Evolutionary conservation across 2,797 vertebrate species (phyloP).

Genomic region (Rhinoraja longicauda): DNA sequence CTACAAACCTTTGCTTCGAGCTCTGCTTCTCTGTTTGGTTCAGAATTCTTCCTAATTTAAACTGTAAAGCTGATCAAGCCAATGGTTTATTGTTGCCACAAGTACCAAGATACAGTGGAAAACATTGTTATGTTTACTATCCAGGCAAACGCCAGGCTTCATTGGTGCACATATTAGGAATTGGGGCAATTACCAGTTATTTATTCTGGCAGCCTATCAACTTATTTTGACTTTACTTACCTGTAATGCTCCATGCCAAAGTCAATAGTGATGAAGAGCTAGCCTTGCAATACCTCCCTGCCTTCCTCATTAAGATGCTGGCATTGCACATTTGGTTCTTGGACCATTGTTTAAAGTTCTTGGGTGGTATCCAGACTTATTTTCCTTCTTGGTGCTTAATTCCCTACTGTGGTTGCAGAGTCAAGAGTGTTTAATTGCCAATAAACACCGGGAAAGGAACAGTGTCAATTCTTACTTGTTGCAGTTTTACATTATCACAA

Average conservation of each 20-base stretch:
- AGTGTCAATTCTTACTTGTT: too few species aligned
- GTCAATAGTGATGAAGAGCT: not conserved
- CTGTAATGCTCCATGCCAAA: not conserved
- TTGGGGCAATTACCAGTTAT: not conserved
- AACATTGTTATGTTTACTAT: too few species aligned
- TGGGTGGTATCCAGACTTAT: not conserved
- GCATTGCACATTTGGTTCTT: not conserved
- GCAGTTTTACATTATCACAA: too few species aligned
- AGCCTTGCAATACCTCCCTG: not conserved
- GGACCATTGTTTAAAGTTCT: not conserved
- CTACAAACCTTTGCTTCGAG: not conserved
- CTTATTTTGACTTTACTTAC: not conserved
- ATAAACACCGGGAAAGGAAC: too few species aligned
- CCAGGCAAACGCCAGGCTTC: not conserved
- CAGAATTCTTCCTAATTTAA: not conserved
- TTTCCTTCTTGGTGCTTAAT: not conserved
- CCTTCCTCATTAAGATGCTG: not conserved
- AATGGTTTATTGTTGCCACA: not conserved
- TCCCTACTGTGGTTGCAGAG: not conserved
- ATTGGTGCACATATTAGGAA: not conserved
- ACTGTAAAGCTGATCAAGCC: not conserved
- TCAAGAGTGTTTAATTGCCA: too few species aligned
- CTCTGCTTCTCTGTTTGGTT: not conserved
- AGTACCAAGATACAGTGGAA: too few species aligned
- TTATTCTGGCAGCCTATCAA: not conserved